phyloP scores from a whole-genome alignment of 2,888 invertebrate genomes.

The Reticulitermes lucifugus region DNA sequence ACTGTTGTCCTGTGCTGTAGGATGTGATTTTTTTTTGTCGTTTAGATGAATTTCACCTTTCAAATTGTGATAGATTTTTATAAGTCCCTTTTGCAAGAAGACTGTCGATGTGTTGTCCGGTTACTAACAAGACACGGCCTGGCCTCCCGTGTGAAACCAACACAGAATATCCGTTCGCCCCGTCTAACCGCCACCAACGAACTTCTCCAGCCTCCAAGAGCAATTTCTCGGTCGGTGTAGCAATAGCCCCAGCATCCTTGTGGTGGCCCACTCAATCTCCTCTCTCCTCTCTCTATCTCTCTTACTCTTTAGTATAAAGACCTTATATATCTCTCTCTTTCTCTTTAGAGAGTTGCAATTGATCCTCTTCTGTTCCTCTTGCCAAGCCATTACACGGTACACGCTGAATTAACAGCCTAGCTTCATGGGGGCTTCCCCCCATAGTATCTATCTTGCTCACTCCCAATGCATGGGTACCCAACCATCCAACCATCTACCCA shows the following conservation, averaged over 20 bases:
- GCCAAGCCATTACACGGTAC: constrained; percentile 47
- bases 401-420: constrained; percentile 46
- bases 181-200: constrained; percentile 17
- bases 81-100: too few species aligned
- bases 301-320: constrained; percentile 25
- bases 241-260: constrained; percentile 33
- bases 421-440: constrained; percentile 36
- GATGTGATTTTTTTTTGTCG: too few species aligned
- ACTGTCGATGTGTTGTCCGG: neutral
- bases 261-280: constrained; percentile 34
- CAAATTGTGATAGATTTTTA: too few species aligned
- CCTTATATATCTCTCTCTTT: constrained; percentile 17
- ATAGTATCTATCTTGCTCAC: constrained; percentile 29
- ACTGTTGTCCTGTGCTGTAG: too few species aligned
- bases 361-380: constrained; percentile 36
- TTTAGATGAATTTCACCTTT: too few species aligned
- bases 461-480: constrained; percentile 55
- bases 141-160: neutral
- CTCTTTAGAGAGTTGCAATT: constrained; percentile 30
- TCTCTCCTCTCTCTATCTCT: constrained; percentile 44
- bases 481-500: constrained; percentile 29
- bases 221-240: constrained; percentile 44
- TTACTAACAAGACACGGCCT: too few species aligned
- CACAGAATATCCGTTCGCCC: neutral
- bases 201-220: constrained; percentile 1